These are phyloP conservation scores for Tanytarsus gracilentus DNA, from an alignment of 2,888 invertebrate genomes.

Conservation along the genomic window DNA sequence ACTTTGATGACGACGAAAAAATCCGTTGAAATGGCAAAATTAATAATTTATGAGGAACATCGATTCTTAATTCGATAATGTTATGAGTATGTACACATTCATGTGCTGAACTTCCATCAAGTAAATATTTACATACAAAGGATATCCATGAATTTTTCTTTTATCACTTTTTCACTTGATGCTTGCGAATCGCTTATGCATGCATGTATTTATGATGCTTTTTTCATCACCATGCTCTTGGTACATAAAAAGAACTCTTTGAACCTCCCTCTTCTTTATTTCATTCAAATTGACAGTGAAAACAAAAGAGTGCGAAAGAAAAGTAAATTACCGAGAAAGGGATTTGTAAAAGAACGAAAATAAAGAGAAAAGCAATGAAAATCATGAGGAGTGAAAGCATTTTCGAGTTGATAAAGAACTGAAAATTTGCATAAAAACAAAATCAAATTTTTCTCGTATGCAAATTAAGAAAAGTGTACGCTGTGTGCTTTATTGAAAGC, in stretches of 20 bases:
- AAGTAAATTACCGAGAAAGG: background rate
- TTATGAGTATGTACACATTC: too few relatives aligned
- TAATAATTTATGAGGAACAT: slow-evolving; percentile 27
- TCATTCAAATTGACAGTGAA: background rate
- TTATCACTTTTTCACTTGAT: background rate
- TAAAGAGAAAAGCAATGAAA: too few relatives aligned
- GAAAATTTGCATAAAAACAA: slow-evolving; percentile 20
- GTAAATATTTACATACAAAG: slow-evolving; percentile 24
- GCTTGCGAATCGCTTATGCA: background rate
- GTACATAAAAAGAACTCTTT: too few relatives aligned
- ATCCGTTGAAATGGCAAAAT: too few relatives aligned
- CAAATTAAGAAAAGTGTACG: too few relatives aligned
- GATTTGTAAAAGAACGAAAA: slow-evolving; percentile 1
- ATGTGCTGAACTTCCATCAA: background rate
- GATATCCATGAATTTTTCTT: background rate
- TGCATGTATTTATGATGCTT: slow-evolving; percentile 7
- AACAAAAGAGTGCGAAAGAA: background rate
- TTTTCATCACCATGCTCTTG: slow-evolving; percentile 9
- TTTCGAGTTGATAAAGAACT: slow-evolving; percentile 18
- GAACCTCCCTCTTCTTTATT: too few relatives aligned
- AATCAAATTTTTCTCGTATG: slow-evolving; percentile 8
- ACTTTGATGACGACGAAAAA: too few relatives aligned
- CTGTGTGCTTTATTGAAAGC: too few relatives aligned
- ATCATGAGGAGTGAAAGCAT: background rate
- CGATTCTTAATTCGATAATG: too few relatives aligned